Evolutionary conservation across 2,797 vertebrate species (phyloP).

Genomic region (Xerus rutilus): DNA sequence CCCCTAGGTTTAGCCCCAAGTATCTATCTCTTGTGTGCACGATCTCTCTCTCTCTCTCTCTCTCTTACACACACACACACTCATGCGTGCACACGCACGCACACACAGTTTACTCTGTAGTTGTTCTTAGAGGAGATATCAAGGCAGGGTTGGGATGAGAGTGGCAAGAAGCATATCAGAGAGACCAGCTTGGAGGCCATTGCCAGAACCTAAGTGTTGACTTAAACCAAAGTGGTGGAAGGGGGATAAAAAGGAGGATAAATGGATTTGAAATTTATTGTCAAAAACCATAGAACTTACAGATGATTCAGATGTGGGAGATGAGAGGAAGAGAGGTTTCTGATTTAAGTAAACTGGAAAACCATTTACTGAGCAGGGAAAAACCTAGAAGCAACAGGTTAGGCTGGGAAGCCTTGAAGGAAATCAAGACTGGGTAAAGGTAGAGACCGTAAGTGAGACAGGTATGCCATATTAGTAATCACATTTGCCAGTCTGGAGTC

Average conservation of each 20-base stretch:
- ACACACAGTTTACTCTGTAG: neutral
- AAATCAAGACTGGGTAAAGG: neutral
- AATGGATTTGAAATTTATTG: neutral
- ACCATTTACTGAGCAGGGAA: neutral
- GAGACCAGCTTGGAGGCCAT: neutral
- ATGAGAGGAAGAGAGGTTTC: neutral
- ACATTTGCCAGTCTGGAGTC: neutral
- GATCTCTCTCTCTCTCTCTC: too few relatives aligned
- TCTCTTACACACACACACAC: too few relatives aligned
- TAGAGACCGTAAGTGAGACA: neutral
- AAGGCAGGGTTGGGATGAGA: neutral
- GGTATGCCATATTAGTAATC: neutral
- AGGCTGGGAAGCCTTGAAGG: neutral
- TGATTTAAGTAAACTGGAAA: constrained; percentile 2
- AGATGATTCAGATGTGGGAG: neutral
- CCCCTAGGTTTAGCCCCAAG: too few relatives aligned
- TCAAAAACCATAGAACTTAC: neutral
- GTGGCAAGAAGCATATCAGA: neutral
- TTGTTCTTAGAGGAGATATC: neutral
- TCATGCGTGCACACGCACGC: too few relatives aligned
- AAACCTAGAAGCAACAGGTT: neutral
- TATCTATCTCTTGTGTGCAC: too few relatives aligned
- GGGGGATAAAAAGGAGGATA: constrained; percentile 22
- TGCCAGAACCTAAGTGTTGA: neutral
- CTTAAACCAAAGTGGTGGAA: constrained; percentile 41